Percentiles rank a stretch among this genome's conserved stretches.
phyloP scores from a whole-genome alignment of 2,113 vertebrate species.

The Turdus rufiventris region DNA sequence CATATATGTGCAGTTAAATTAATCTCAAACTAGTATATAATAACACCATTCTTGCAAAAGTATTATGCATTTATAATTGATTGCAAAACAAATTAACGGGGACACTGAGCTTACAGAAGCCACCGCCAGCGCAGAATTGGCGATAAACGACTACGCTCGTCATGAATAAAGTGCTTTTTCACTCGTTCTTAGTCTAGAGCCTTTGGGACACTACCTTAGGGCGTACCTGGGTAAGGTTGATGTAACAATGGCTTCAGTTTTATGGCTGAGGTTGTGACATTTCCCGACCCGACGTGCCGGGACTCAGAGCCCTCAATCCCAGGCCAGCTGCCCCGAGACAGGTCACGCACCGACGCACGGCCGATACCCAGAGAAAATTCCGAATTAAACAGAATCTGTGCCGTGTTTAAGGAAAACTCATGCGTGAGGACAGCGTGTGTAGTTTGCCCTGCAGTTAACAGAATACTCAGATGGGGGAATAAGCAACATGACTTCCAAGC shows the following conservation, averaged over 20 bases:
- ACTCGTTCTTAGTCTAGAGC: not conserved
- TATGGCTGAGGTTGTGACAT: not conserved
- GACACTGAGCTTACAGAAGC: not conserved
- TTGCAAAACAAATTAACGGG: not conserved
- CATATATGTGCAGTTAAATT: not conserved
- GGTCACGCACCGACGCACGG: not conserved
- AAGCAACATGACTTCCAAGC: not conserved
- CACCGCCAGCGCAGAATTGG: accelerated
- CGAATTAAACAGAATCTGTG: not conserved
- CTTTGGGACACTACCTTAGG: not conserved
- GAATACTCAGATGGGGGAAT: not conserved
- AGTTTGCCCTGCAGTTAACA: not conserved
- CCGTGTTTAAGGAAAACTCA: not conserved
- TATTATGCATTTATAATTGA: not conserved
- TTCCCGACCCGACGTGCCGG: not conserved
- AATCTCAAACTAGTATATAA: not conserved
- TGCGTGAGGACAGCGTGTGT: accelerated
- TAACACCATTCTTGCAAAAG: not conserved
- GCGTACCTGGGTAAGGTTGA: not conserved
- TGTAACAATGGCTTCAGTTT: not conserved
- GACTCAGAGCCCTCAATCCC: not conserved
- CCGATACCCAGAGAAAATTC: not conserved
- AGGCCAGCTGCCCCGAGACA: not conserved
- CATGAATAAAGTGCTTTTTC: not conserved
- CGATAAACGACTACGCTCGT: accelerated